Percentiles rank a stretch among this genome's conserved stretches.
These are phyloP conservation scores for Calosoma granatense DNA, from an alignment of 1,140 invertebrate species.

Conservation along the genomic window DNA sequence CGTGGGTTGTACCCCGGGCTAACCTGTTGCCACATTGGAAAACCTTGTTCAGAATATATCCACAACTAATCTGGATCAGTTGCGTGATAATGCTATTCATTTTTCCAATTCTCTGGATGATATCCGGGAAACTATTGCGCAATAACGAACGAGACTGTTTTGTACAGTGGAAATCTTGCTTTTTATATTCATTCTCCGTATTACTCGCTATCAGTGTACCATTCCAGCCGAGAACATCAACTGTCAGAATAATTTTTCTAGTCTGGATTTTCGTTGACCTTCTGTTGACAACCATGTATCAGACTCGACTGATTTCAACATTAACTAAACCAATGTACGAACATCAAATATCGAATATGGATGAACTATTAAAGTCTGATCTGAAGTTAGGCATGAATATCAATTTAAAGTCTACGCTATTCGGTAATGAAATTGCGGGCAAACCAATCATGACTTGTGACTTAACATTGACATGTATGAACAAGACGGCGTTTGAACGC, in stretches of 20 bases:
- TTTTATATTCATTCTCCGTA: not conserved
- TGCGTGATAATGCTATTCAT: not conserved
- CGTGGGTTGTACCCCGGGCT: not conserved
- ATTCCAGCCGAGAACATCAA: not conserved
- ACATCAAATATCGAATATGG: not conserved
- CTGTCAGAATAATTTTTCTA: not conserved
- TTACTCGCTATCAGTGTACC: not conserved
- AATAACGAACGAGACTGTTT: not conserved
- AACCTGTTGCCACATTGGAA: not conserved
- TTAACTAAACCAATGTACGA: not conserved
- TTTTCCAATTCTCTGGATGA: not conserved
- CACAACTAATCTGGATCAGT: not conserved
- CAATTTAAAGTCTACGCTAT: not conserved
- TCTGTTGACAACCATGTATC: not conserved
- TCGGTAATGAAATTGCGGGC: not conserved
- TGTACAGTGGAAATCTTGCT: not conserved
- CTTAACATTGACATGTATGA: not conserved
- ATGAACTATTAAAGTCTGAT: not conserved
- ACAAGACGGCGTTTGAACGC: not conserved
- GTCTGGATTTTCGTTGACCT: not conserved
- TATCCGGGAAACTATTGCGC: not conserved
- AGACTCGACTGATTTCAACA: not conserved
- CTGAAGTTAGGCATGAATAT: not conserved
- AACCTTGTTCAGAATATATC: not conserved
- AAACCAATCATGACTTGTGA: not conserved